These are phyloP conservation scores for western clawed frog (Xenopus tropicalis) DNA, from an alignment of 2,113 vertebrate species.

Conservation along the genomic window DNA sequence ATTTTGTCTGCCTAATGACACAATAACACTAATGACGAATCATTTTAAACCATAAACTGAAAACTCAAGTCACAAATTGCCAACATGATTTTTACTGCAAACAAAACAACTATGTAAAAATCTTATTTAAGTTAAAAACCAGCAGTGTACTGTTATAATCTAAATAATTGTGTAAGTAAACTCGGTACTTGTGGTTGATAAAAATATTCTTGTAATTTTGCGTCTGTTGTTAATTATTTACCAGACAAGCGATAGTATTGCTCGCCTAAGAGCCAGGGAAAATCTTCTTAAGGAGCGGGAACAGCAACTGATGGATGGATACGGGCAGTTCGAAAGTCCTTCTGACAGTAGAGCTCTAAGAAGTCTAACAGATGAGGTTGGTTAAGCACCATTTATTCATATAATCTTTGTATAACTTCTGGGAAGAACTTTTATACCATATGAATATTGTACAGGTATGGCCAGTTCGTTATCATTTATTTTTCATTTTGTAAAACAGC, in stretches of 20 bases:
- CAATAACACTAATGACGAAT: too few species aligned
- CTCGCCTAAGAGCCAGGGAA: conserved; percentile 3
- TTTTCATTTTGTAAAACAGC: too few species aligned
- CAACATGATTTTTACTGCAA: too few species aligned
- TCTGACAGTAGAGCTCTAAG: conserved; percentile 49
- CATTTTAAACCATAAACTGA: too few species aligned
- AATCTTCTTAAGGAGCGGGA: conserved; percentile 24
- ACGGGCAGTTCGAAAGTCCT: conserved; percentile 16
- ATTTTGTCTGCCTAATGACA: too few species aligned
- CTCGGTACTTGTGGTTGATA: background rate
- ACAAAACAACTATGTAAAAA: too few species aligned
- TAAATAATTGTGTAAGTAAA: too few species aligned
- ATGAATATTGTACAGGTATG: too few species aligned
- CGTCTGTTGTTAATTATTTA: background rate
- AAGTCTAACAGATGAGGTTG: conserved; percentile 61
- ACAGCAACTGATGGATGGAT: conserved; percentile 25
- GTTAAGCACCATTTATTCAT: background rate
- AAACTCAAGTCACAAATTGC: too few species aligned
- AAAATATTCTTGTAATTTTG: background rate
- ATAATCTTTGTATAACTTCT: background rate
- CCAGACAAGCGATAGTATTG: conserved; percentile 23
- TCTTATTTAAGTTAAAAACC: too few species aligned
- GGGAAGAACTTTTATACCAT: background rate
- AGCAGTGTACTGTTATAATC: too few species aligned
- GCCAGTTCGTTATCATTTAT: too few species aligned